Conservation (phyloP, 2,113 vertebrate species). For the Nettapus auritus region DNA sequence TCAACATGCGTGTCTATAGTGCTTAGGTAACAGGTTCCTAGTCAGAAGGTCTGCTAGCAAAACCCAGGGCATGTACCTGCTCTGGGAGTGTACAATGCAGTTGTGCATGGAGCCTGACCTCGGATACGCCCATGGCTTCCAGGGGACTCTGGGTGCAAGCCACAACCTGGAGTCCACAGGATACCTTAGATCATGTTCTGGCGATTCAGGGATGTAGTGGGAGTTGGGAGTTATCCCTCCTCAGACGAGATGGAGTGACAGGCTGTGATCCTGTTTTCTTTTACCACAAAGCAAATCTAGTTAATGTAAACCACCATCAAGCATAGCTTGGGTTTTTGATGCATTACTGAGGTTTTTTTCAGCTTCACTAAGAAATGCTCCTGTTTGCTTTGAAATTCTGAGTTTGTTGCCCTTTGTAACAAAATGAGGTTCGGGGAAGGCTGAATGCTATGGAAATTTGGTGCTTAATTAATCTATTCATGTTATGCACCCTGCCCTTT, state of each 20-base stretch:
- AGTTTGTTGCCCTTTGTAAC: not conserved
- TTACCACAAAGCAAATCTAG: not conserved
- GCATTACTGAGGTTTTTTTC: not conserved
- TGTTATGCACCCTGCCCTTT: not conserved
- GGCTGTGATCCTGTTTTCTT: not conserved
- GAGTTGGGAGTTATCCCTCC: not conserved
- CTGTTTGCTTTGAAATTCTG: not conserved
- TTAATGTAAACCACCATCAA: not conserved
- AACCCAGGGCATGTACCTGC: not conserved
- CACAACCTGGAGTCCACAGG: not conserved
- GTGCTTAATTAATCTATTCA: constrained; percentile 3
- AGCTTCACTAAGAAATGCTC: not conserved
- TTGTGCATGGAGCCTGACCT: not conserved
- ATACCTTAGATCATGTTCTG: not conserved
- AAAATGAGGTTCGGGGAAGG: not conserved
- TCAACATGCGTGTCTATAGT: not conserved
- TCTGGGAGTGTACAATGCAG: not conserved
- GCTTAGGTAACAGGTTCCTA: not conserved
- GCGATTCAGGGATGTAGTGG: not conserved
- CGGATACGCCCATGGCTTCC: not conserved
- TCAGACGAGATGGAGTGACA: not conserved
- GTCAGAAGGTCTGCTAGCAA: not conserved
- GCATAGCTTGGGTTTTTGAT: not conserved
- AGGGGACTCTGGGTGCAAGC: not conserved
- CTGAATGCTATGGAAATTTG: constrained; percentile 19